A percentile compares a stretch with the other conserved stretches of the same genome.
These are phyloP conservation scores for Pangasianodon gigas DNA, from an alignment of 2,113 vertebrate species.

Conservation along the genomic window DNA sequence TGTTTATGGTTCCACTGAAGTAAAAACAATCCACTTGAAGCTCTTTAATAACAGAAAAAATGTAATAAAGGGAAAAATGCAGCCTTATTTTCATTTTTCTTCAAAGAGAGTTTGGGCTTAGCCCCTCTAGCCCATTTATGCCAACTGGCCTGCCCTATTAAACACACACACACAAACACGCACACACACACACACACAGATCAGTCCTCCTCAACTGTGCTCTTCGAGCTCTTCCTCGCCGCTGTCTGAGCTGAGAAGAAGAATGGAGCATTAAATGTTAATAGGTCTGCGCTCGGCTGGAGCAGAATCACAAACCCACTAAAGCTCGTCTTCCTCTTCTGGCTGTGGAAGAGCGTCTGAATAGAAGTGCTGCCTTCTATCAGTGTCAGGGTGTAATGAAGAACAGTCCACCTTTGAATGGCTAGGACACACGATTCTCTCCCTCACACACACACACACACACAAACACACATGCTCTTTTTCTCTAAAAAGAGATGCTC, in stretches of 20 bases:
- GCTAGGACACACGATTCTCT: constrained; percentile 55
- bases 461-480: background rate
- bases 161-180: background rate
- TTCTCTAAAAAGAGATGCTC: background rate
- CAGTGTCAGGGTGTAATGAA: constrained; percentile 26
- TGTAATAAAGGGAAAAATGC: background rate
- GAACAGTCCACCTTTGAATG: constrained; percentile 50
- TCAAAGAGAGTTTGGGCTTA: background rate
- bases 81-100: background rate
- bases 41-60: background rate
- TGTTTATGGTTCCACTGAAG: background rate
- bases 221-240: constrained; percentile 46
- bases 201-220: background rate
- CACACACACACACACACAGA: background rate
- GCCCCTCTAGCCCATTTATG: background rate
- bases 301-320: constrained; percentile 77
- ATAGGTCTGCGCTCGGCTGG: constrained; percentile 77
- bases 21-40: background rate
- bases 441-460: background rate
- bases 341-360: constrained; percentile 75
- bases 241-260: constrained; percentile 72
- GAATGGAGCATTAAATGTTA: constrained; percentile 81
- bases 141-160: background rate
- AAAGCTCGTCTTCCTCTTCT: constrained; percentile 75
- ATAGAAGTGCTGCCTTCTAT: constrained; percentile 66